Conservation (phyloP, 2,888 invertebrate genomes). For the Tinea pellionella region DNA sequence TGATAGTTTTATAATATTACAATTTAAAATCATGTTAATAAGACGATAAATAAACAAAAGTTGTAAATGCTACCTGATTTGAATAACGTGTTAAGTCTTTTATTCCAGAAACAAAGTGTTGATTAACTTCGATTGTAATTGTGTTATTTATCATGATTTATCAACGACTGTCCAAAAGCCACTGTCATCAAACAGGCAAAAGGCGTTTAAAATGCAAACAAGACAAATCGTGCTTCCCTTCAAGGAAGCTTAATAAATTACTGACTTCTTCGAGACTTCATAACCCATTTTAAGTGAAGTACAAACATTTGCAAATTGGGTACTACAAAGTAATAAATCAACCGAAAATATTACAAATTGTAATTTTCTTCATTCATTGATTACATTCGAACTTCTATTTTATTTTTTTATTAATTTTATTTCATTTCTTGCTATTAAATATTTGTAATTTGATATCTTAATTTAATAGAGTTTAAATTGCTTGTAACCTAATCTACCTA, state of each 20-base stretch:
- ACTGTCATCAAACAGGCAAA: slow-evolving; percentile 17
- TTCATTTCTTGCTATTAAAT: too few relatives aligned
- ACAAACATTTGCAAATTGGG: slow-evolving; percentile 44
- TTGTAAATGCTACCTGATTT: too few relatives aligned
- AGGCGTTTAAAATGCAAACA: slow-evolving; percentile 18
- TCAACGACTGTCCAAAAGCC: slow-evolving; percentile 6
- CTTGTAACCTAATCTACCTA: too few relatives aligned
- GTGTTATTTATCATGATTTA: not conserved
- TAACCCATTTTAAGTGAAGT: slow-evolving; percentile 40
- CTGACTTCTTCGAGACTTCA: slow-evolving; percentile 29
- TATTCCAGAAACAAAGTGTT: not conserved
- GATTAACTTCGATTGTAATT: not conserved
- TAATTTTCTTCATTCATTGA: slow-evolving; percentile 21
- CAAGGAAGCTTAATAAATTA: slow-evolving; percentile 18
- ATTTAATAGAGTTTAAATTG: too few relatives aligned
- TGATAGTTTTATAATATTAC: too few relatives aligned
- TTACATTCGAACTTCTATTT: slow-evolving; percentile 18
- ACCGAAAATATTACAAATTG: slow-evolving; percentile 23
- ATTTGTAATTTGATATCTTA: too few relatives aligned
- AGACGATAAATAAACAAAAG: too few relatives aligned
- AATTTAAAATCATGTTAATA: not conserved
- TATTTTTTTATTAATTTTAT: too few relatives aligned
- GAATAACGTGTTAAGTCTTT: not conserved
- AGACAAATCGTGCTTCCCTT: slow-evolving; percentile 21
- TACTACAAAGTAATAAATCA: slow-evolving; percentile 40